phyloP scores from a whole-genome alignment of 2,888 invertebrate genomes.

The Kryphioiulus occultus region DNA sequence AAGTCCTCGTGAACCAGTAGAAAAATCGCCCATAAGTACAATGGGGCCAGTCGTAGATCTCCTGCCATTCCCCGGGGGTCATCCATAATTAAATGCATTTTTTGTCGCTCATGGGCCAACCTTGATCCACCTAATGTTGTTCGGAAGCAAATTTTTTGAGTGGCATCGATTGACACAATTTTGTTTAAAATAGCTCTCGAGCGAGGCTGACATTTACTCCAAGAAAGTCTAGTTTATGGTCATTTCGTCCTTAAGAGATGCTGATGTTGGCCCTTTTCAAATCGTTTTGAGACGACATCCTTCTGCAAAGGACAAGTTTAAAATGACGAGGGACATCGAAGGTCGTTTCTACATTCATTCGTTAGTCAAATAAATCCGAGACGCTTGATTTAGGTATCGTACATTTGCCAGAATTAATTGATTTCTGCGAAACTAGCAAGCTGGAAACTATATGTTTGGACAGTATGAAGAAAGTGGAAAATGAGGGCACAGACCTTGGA shows the following conservation, averaged over 20 bases:
- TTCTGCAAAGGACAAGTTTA: neutral
- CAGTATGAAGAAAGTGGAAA: neutral
- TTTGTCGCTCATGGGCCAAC: neutral
- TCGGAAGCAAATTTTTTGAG: neutral
- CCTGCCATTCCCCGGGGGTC: neutral
- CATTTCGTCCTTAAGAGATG: slow-evolving; percentile 30
- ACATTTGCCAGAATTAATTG: neutral
- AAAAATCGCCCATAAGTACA: neutral
- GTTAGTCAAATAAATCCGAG: neutral
- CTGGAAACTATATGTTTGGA: neutral
- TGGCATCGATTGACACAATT: slow-evolving; percentile 40
- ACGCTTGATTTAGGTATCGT: neutral
- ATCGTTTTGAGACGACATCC: neutral
- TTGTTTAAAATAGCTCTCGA: neutral
- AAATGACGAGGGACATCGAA: neutral
- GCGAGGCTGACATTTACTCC: neutral
- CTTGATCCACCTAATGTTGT: slow-evolving; percentile 24
- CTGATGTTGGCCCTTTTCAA: neutral
- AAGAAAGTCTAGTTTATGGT: slow-evolving; percentile 7
- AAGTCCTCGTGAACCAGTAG: no score
- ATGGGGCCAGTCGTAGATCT: slow-evolving; percentile 1
- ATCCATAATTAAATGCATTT: neutral
- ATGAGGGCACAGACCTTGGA: slow-evolving; percentile 29
- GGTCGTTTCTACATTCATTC: neutral
- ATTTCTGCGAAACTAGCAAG: neutral